Evolutionary conservation across 2,888 invertebrate genomes (phyloP), one percentile per base, ranked within the genome.

Genomic region (Nezara viridula): DNA sequence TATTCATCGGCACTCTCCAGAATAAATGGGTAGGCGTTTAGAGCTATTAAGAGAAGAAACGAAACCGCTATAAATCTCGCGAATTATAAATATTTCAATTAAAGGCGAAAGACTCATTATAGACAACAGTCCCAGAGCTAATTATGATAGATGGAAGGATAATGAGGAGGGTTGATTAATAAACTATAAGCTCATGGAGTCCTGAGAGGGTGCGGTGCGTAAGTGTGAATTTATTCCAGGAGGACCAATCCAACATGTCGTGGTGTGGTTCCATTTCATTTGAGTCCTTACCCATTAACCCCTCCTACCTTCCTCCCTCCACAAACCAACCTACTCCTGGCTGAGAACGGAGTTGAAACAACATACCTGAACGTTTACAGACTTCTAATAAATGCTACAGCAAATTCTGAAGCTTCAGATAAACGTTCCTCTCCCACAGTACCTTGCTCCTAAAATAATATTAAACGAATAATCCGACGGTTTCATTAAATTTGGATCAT

Each of bases 71-170:
- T 81, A 81, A 81, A 81, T 81, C 44, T 44, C 32, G 44, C 12
- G 81, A 81, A 81, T 44, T 81, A 81, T 81, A 81, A 81, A 81
- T 81, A 81, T 81, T 81, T 81, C 44, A 44, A 81, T 81, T 81
- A 44, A 81, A 44, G 81, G 10, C 6, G 10, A 24, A 44, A n/a
- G 14, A 47, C n/a, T 19, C 81, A 81, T 81, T 81, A 81, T 6
- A 47, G 44, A 21, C 12, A 44, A 47, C 44, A 81, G 81, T n/a
- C 44, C 10, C 40, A 10, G n/a, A 24, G n/a, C 44, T 81, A 81
- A 81, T 81, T 81, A 44, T 21, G 81, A 81, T 81, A 37, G 44
- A 81, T 81, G 81, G 44, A 0, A 40, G 44, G 81, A 81, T 81
- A 47, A 81, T 81, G 40, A 81, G 81, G 44, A 47, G 81, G 37